phyloP scores from a whole-genome alignment of 2,888 invertebrate genomes.

The Nomada hirtipes region DNA sequence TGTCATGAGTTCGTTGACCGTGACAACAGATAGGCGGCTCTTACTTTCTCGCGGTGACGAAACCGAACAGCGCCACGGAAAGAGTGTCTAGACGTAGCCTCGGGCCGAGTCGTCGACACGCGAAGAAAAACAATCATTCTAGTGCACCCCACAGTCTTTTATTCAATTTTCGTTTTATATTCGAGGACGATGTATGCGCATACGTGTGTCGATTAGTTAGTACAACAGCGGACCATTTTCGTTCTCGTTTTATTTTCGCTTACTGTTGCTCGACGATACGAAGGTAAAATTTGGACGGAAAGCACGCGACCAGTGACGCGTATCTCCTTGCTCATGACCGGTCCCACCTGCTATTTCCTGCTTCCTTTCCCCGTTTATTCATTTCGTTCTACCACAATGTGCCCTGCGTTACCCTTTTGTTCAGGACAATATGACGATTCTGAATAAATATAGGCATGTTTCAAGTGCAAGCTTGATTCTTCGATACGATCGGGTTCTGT shows the following conservation, averaged over 20 bases:
- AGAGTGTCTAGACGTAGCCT: constrained; percentile 36
- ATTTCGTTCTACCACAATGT: constrained; percentile 39
- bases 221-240: too few relatives aligned
- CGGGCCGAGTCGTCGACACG: constrained; percentile 20
- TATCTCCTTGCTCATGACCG: constrained; percentile 69
- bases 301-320: constrained; percentile 58
- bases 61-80: constrained; percentile 32
- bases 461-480: not conserved
- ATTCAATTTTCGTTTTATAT: constrained; percentile 10
- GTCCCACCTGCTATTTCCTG: constrained; percentile 73
- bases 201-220: too few relatives aligned
- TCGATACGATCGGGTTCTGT: constrained; percentile 18
- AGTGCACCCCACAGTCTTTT: constrained; percentile 18
- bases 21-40: constrained; percentile 72
- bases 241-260: not conserved
- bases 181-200: not conserved
- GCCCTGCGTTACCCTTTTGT: constrained; percentile 1
- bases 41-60: constrained; percentile 73
- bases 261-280: not conserved
- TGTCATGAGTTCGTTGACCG: constrained; percentile 75
- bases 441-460: constrained; percentile 42
- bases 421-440: not conserved
- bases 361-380: constrained; percentile 64
- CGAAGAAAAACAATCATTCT: constrained; percentile 34
- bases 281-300: constrained; percentile 48